These are phyloP conservation scores for Cichlasoma orientale DNA, from an alignment of 2,797 vertebrate species.

Conservation along the genomic window DNA sequence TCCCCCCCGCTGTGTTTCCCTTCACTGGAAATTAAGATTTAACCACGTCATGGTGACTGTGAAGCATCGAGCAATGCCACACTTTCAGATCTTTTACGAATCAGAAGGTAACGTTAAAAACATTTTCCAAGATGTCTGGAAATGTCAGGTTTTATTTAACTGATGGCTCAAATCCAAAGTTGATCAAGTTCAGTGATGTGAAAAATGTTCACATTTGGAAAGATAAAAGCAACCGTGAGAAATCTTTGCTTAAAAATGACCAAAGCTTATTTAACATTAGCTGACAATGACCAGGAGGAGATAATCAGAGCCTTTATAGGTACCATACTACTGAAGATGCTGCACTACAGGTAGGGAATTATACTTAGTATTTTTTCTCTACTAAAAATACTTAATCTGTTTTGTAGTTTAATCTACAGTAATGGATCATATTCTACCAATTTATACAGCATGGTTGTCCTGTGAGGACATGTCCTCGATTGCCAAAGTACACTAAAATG, in stretches of 20 bases:
- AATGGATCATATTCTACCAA: background rate
- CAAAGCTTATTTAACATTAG: no score
- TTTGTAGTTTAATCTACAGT: background rate
- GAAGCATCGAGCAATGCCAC: background rate
- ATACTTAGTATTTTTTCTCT: background rate
- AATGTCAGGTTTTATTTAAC: background rate
- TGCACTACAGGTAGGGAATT: background rate
- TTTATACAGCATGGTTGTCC: background rate
- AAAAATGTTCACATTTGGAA: background rate
- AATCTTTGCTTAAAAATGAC: no score
- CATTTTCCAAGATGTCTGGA: background rate
- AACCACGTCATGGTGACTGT: fast-evolving
- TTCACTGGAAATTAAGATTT: background rate
- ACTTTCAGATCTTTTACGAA: background rate
- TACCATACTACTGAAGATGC: background rate
- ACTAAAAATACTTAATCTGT: background rate
- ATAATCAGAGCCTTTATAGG: no score
- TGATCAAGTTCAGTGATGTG: fast-evolving
- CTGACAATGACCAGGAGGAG: no score
- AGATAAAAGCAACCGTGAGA: background rate
- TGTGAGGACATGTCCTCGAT: background rate
- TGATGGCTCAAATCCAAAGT: background rate
- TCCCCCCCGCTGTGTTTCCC: background rate
- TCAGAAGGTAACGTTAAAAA: background rate
- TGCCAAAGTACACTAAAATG: background rate